Evolutionary conservation across 2,888 invertebrate genomes (phyloP).

Genomic region (Himalopsyche tibetana): DNA sequence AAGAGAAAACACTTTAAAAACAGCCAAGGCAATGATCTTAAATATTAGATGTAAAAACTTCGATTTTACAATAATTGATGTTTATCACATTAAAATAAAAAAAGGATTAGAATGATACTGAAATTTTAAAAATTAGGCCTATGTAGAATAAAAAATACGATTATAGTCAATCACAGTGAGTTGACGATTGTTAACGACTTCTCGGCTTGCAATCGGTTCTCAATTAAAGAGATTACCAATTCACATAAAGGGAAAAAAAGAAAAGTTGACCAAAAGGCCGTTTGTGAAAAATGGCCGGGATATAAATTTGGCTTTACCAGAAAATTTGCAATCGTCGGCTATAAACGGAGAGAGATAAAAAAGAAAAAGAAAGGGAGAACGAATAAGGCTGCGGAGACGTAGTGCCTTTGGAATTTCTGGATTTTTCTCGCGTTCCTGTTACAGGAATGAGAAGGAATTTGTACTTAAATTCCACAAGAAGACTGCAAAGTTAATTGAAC

Average conservation of each 20-base stretch:
- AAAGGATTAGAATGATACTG: too few relatives aligned
- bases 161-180: too few relatives aligned
- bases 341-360: slow-evolving; percentile 11
- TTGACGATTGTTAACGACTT: too few relatives aligned
- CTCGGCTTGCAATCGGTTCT: too few relatives aligned
- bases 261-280: background rate
- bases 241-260: background rate
- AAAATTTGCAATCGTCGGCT: slow-evolving; percentile 15
- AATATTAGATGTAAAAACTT: too few relatives aligned
- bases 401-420: background rate
- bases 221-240: background rate
- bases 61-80: too few relatives aligned
- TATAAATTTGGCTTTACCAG: background rate
- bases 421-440: slow-evolving; percentile 6
- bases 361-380: background rate
- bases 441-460: background rate
- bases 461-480: slow-evolving; percentile 1
- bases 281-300: slow-evolving; percentile 7
- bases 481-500: background rate
- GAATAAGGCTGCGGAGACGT: background rate
- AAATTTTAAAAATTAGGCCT: too few relatives aligned
- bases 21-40: too few relatives aligned
- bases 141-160: too few relatives aligned
- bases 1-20: too few relatives aligned
- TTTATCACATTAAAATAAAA: too few relatives aligned